Conservation (phyloP, 2,797 vertebrate genomes). For the Syngnathus rostellatus region DNA sequence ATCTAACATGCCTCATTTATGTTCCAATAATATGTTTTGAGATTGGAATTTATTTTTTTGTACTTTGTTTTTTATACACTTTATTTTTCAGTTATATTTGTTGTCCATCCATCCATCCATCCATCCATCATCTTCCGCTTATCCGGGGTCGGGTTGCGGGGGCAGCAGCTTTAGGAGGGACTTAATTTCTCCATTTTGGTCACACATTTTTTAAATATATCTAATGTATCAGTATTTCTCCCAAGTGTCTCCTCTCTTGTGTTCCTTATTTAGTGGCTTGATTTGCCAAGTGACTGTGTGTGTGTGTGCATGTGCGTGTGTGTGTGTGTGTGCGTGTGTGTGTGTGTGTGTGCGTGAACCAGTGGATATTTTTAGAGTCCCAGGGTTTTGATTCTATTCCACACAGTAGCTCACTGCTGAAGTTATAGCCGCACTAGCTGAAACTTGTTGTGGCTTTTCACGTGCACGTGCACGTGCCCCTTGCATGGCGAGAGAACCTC, state of each 20-base stretch:
- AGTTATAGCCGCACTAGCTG: conserved; percentile 11
- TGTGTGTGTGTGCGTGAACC: conserved; percentile 18
- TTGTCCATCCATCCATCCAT: too few species aligned
- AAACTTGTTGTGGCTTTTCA: conserved; percentile 20
- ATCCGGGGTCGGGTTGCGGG: too few species aligned
- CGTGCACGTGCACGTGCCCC: conserved; percentile 2
- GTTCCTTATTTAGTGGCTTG: not conserved
- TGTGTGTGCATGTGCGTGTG: conserved; percentile 4
- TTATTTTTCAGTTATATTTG: not conserved
- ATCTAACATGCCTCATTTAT: too few species aligned
- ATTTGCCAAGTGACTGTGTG: conserved; percentile 35
- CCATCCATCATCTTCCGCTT: too few species aligned
- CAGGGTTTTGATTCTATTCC: conserved; percentile 16
- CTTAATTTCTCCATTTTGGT: not conserved
- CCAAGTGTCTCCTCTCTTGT: not conserved
- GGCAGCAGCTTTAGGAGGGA: too few species aligned
- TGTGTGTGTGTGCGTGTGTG: conserved; percentile 24
- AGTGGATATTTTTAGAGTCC: conserved; percentile 47
- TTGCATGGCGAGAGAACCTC: conserved; percentile 15
- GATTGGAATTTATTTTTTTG: not conserved
- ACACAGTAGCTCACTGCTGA: conserved; percentile 24
- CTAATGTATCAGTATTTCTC: not conserved
- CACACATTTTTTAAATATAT: not conserved
- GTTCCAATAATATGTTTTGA: not conserved
- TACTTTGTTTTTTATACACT: not conserved